Percentiles rank a stretch among this genome's conserved stretches.
Evolutionary conservation across 2,797 vertebrate species (phyloP).

Genomic region (Gambusia yucatana): DNA sequence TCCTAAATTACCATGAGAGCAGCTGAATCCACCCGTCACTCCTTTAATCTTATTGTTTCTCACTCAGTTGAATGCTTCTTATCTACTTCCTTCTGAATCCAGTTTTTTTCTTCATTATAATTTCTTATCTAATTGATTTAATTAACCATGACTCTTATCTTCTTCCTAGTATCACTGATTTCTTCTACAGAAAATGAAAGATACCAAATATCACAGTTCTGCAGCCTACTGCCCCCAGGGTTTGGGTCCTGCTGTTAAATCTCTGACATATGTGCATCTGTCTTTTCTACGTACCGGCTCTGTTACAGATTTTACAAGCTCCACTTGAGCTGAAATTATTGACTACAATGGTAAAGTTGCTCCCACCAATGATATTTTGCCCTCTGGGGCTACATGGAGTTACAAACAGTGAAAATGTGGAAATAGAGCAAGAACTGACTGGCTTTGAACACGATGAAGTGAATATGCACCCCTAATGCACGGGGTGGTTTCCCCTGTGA

Average conservation of each 20-base stretch:
- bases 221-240: constrained; percentile 26
- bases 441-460: constrained; percentile 12
- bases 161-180: constrained; percentile 15
- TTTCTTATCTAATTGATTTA: constrained; percentile 48
- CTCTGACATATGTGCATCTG: constrained; percentile 29
- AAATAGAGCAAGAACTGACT: constrained; percentile 14
- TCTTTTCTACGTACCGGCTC: constrained; percentile 11
- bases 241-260: constrained; percentile 10
- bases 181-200: constrained; percentile 52
- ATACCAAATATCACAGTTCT: constrained; percentile 42
- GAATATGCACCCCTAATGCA: constrained; percentile 11
- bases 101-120: constrained; percentile 47
- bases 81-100: constrained; percentile 51
- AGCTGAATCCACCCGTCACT: constrained; percentile 16
- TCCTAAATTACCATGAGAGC: not conserved
- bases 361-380: constrained; percentile 9
- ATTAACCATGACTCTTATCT: constrained; percentile 55
- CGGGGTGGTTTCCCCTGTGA: constrained; percentile 29
- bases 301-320: constrained; percentile 24
- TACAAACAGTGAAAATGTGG: constrained; percentile 23
- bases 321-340: constrained; percentile 32
- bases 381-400: constrained; percentile 20
- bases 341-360: constrained; percentile 7
- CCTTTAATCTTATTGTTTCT: constrained; percentile 43
- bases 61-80: constrained; percentile 50